A percentile compares a stretch with the other conserved stretches of the same genome.
Evolutionary conservation across 1,140 invertebrate species (phyloP).

Genomic region (Neodiprion pinetum): DNA sequence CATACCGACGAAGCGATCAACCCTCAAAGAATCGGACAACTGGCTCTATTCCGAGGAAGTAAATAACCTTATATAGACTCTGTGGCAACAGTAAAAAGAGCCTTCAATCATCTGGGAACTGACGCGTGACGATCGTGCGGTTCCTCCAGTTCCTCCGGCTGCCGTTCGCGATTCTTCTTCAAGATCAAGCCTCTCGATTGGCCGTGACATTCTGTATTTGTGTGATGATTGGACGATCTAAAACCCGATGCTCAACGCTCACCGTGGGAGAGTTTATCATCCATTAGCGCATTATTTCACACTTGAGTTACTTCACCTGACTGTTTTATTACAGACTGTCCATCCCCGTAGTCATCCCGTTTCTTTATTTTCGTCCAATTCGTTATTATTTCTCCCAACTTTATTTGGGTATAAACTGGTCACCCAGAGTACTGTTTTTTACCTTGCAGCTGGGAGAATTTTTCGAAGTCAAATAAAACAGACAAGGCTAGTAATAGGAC

Average conservation of each 20-base stretch:
- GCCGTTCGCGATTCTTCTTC: constrained; percentile 18
- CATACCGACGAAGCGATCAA: background rate
- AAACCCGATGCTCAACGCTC: background rate
- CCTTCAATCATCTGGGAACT: constrained; percentile 49
- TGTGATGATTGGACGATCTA: background rate
- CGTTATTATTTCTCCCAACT: background rate
- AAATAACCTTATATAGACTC: constrained; percentile 54
- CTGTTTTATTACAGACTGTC: background rate
- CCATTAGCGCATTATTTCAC: constrained; percentile 2
- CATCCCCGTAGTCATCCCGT: background rate
- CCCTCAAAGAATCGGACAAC: constrained; percentile 37
- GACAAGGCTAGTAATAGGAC: too few species aligned
- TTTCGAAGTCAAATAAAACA: too few species aligned
- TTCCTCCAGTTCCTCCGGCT: constrained; percentile 29
- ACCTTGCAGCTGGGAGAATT: too few species aligned
- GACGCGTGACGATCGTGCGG: constrained; percentile 51
- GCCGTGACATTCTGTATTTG: constrained; percentile 11
- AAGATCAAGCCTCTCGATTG: constrained; percentile 34
- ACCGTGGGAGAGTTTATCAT: background rate
- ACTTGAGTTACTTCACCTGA: background rate
- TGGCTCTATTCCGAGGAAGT: constrained; percentile 30
- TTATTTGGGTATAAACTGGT: too few species aligned
- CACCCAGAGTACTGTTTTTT: too few species aligned
- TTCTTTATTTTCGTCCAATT: background rate
- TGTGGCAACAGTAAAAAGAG: constrained; percentile 41